Evolutionary conservation across 2,113 vertebrate species (phyloP), one percentile per base, ranked within the genome.

Genomic region (Oostethus manadensis): DNA sequence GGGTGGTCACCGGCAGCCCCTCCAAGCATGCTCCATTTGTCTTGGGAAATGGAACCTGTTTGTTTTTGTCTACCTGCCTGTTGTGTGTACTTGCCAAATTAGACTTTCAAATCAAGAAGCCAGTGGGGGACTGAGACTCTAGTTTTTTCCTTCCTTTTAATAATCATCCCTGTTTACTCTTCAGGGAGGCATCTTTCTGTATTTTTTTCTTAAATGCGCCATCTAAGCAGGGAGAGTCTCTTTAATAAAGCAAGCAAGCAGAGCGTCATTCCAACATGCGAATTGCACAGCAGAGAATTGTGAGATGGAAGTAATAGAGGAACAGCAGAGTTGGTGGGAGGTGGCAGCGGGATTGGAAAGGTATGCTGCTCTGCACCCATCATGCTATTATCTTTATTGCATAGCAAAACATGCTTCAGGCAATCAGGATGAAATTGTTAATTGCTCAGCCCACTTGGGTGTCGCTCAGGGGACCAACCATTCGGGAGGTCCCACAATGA

Each of bases 371-470:
- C 81, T 82, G 64, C 71, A 71, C 88, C 88, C 58, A 73, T 86
- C 83, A 84, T 90, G 90, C 90, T 89, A 60, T 92, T 93, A 89
- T 91, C 90, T 93, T 92, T 89, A 90, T 92, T 89, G 90, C 88
- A 59, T 73, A 86, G 89, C 86, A 89, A 90, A 93, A 88, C 90
- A 86, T 81, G 91, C 92, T 92, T 86, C 89, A 88, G 94, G 92
- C 93, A 92, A 90, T 93, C 91, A 91, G 91, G 91, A 83, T 90
- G 93, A 92, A 93, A 91, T 93, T 92, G 87, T 89, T 94, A 93
- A 94, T 96, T 93, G 93, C 93, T 89, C 85, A 88, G 68, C 92
- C 92, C 88, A 83, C 92, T 92, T 86, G 81, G 87, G 85, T 84
- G 78, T 89, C 78, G 84, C 93, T 92, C 91, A 11, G 87, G 90